Base-by-base conservation (phyloP, 2,797 vertebrate genomes). In the Liasis olivaceus region DNA sequence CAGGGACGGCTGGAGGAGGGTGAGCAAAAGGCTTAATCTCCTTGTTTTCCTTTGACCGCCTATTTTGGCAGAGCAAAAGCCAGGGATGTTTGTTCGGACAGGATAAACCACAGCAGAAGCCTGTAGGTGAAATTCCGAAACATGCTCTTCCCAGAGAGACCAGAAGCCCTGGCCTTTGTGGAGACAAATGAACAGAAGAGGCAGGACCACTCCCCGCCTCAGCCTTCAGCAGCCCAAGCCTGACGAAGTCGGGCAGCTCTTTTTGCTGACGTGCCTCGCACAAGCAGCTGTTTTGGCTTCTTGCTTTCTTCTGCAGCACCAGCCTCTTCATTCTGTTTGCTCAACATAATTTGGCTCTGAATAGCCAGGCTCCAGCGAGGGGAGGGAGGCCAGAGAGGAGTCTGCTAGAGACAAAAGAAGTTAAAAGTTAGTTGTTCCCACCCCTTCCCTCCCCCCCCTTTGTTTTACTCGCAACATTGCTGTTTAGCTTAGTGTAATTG, bases 401-500 rank as follows among this genome's bases (percentile, higher is more conserved):
- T 85, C 85, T 95, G 64, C 66, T 69, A 95, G 92, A 94, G 89
- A 94, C 93, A 90, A 95, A 96, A 96, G 94, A 89, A 96, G 85
- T 87, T 56, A 85, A 56, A 31, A 28, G 0, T 56, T 42, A 28
- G 22, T 94, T 85, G n/a, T 77, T 51, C 22, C 54, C 81, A 47
- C 85, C 69, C 4, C 87, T 81, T n/a, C 87, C 77, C 91, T 85
- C 81, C 54, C 54, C 92, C 62, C 28, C 28, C 51, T 66, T 93
- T 90, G 56, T 89, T 94, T 95, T 95, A 62, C 90, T 94, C 91
- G 26, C 77, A 88, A 2, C 81, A 24, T 1, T 85, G 87, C 85
- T 7, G 87, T 90, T 59, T 93, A 89, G 31, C 88, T 90, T 93
- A 87, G 95, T 66, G 93, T 88, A 91, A 88, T 1, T 90, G 58